phyloP scores from a whole-genome alignment of 2,113 vertebrate species.

The Leuciscus idus region DNA sequence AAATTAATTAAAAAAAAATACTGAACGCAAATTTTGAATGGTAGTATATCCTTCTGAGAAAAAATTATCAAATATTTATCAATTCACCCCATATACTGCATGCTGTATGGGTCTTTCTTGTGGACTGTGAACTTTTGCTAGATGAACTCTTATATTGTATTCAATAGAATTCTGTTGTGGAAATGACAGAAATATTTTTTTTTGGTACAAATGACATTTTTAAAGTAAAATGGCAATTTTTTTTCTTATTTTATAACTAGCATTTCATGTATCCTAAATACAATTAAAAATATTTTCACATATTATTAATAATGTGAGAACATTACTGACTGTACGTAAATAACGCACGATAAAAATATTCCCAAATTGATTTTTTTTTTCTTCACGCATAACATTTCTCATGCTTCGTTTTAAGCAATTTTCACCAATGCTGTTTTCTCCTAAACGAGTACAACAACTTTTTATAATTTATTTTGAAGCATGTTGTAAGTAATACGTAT shows the following conservation, averaged over 20 bases:
- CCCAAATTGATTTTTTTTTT: neutral
- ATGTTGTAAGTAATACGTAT: no score
- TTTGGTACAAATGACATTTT: neutral
- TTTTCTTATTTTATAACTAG: neutral
- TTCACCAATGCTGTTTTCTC: neutral
- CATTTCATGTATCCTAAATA: neutral
- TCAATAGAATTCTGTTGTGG: neutral
- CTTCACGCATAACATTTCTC: neutral
- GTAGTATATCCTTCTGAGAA: no score
- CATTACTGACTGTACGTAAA: neutral
- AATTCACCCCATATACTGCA: neutral
- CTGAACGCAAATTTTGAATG: no score
- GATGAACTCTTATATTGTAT: neutral
- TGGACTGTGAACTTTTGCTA: neutral
- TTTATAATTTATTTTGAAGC: no score
- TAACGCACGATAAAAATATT: neutral
- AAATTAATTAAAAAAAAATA: neutral
- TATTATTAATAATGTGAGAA: neutral
- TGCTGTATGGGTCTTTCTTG: neutral
- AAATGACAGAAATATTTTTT: neutral
- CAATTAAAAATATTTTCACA: neutral
- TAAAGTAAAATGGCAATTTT: neutral
- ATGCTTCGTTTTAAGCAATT: neutral
- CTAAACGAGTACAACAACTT: no score
- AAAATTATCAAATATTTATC: neutral